A percentile compares a stretch with the other conserved stretches of the same genome.
These are phyloP conservation scores for Hozukius guyotensis DNA, from an alignment of 2,797 vertebrate species.

Conservation along the genomic window DNA sequence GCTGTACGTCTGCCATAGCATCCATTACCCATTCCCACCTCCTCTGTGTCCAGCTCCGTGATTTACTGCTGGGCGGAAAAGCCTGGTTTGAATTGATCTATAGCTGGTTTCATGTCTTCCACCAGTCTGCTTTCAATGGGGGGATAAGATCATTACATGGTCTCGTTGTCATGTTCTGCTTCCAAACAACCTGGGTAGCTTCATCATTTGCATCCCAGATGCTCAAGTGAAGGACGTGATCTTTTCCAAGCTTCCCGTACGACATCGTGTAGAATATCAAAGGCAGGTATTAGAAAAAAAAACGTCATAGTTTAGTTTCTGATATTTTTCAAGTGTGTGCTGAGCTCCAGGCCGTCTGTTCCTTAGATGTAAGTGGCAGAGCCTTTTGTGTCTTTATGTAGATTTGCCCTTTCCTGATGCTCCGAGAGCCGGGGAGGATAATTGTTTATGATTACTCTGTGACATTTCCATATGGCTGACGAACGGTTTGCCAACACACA, in stretches of 20 bases:
- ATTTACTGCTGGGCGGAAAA: slow-evolving; percentile 59
- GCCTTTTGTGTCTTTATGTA: slow-evolving; percentile 75
- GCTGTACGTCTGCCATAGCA: slow-evolving; percentile 57
- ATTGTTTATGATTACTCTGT: slow-evolving; percentile 81
- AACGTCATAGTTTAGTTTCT: slow-evolving; percentile 18
- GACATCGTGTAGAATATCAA: slow-evolving; percentile 15
- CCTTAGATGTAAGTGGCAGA: slow-evolving; percentile 42
- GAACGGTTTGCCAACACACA: slow-evolving; percentile 46
- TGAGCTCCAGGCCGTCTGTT: slow-evolving; percentile 32
- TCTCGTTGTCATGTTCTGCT: slow-evolving; percentile 12
- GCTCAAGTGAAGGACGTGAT: background rate
- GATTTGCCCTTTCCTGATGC: slow-evolving; percentile 75
- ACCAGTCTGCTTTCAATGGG: slow-evolving; percentile 27
- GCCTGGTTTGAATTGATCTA: slow-evolving; percentile 57
- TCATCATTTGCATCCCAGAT: slow-evolving; percentile 18
- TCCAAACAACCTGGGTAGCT: slow-evolving; percentile 14
- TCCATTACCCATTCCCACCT: slow-evolving; percentile 70
- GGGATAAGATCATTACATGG: slow-evolving; percentile 21
- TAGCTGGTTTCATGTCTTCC: slow-evolving; percentile 37
- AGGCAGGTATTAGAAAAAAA: slow-evolving; percentile 35
- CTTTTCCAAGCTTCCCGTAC: slow-evolving; percentile 9
- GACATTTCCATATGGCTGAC: slow-evolving; percentile 80
- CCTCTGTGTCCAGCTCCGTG: slow-evolving; percentile 52
- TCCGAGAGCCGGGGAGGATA: slow-evolving; percentile 67
- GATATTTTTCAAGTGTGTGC: slow-evolving; percentile 21